Percentiles rank a stretch among this genome's conserved stretches.
phyloP scores from a whole-genome alignment of 2,888 invertebrate species.

The Torymus tubicola region DNA sequence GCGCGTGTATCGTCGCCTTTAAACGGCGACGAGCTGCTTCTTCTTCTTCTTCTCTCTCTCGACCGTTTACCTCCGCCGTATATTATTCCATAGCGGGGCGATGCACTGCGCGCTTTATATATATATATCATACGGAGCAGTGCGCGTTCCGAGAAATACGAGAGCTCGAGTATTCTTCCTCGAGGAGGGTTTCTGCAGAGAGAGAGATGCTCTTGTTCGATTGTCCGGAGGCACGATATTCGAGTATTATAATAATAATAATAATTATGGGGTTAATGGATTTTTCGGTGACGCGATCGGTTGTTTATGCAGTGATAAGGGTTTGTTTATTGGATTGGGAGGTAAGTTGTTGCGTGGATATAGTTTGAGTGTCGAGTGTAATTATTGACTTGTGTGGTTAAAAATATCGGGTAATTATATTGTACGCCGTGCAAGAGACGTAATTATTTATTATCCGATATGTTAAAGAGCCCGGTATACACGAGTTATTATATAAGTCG shows the following conservation, averaged over 20 bases:
- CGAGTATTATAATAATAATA: background rate
- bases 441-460: too few relatives aligned
- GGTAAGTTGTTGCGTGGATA: too few relatives aligned
- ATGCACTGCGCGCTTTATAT: slow-evolving; percentile 20
- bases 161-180: slow-evolving; percentile 9
- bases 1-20: slow-evolving; percentile 33
- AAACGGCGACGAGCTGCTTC: slow-evolving; percentile 35
- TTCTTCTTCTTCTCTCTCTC: background rate
- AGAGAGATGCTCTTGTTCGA: background rate
- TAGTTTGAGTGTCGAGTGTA: too few relatives aligned
- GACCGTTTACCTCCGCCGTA: slow-evolving; percentile 45
- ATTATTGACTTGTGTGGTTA: too few relatives aligned
- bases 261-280: too few relatives aligned
- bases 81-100: slow-evolving; percentile 33
- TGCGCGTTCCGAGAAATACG: slow-evolving; percentile 43
- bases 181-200: too few relatives aligned
- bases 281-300: too few relatives aligned
- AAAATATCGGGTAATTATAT: too few relatives aligned
- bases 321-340: slow-evolving; percentile 3
- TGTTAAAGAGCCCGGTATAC: too few relatives aligned
- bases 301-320: too few relatives aligned
- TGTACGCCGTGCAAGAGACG: too few relatives aligned
- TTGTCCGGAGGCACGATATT: background rate
- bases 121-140: background rate
- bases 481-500: too few relatives aligned